These are phyloP conservation scores for Zaprionus ornatus DNA, from an alignment of 1,140 invertebrate species.

Conservation along the genomic window DNA sequence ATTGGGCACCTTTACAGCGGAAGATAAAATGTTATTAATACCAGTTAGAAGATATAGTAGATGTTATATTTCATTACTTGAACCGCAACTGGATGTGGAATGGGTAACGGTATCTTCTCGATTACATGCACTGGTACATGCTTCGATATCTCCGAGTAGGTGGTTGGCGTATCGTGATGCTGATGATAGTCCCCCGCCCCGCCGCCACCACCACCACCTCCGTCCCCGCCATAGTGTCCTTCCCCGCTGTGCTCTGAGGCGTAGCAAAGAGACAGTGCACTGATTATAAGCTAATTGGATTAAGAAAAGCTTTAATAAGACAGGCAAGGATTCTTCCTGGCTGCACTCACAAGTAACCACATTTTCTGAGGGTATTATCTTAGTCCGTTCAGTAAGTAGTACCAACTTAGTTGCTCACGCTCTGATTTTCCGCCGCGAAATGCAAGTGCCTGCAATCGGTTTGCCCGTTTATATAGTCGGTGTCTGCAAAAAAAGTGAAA, in stretches of 20 bases:
- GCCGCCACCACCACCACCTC: conserved; percentile 44
- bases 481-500: conserved; percentile 58
- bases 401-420: conserved; percentile 15
- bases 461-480: conserved; percentile 54
- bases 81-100: conserved; percentile 90
- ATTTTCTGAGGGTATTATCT: conserved; percentile 30
- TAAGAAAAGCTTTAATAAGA: not conserved
- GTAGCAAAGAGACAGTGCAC: conserved; percentile 50
- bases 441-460: conserved; percentile 53
- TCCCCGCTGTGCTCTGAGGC: conserved; percentile 63
- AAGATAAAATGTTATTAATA: not conserved
- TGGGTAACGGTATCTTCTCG: conserved; percentile 90
- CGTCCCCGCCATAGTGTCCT: conserved; percentile 38
- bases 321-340: not conserved
- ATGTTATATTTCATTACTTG: conserved; percentile 64
- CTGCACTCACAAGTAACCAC: conserved; percentile 64
- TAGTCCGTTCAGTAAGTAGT: not conserved
- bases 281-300: conserved; percentile 51
- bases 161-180: conserved; percentile 83
- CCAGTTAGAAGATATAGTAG: not conserved
- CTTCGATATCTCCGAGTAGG: conserved; percentile 88
- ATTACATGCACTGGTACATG: conserved; percentile 89
- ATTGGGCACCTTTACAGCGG: conserved; percentile 85
- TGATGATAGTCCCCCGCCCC: conserved; percentile 37
- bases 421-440: conserved; percentile 38